phyloP scores from a whole-genome alignment of 2,888 invertebrate genomes.

The Cheilosia urbana region DNA sequence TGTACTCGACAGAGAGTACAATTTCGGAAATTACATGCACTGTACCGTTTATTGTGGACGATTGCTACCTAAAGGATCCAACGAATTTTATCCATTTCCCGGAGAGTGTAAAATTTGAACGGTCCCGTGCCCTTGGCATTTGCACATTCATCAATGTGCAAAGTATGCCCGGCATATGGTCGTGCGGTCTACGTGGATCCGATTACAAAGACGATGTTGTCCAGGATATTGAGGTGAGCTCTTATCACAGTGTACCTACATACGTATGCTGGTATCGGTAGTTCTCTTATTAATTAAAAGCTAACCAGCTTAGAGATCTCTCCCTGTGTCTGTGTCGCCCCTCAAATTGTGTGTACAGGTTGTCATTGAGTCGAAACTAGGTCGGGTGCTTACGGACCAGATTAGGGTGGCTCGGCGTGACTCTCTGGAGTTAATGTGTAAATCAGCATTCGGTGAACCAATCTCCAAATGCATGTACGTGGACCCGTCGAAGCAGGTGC shows the following conservation, averaged over 20 bases:
- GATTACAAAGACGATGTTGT: constrained; percentile 78
- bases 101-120: constrained; percentile 74
- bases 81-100: constrained; percentile 77
- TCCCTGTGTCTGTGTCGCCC: not conserved
- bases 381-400: constrained; percentile 75
- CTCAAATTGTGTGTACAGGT: constrained; percentile 69
- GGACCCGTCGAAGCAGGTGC: constrained; percentile 76
- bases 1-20: constrained; percentile 62
- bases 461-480: constrained; percentile 77
- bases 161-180: constrained; percentile 77
- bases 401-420: constrained; percentile 70
- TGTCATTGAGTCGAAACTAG: constrained; percentile 75
- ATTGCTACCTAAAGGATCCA: constrained; percentile 78
- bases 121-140: constrained; percentile 77
- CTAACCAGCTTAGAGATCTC: constrained; percentile 20
- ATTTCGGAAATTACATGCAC: constrained; percentile 77
- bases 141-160: constrained; percentile 77
- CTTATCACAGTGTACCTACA: not conserved
- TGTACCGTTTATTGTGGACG: constrained; percentile 77
- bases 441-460: constrained; percentile 76
- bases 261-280: not conserved
- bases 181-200: constrained; percentile 77
- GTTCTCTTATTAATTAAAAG: constrained; percentile 60
- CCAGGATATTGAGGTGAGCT: constrained; percentile 77
- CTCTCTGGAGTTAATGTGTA: constrained; percentile 77